Base-by-base conservation (phyloP, 2,113 vertebrate genomes). In the Anser brachyrhynchus region DNA sequence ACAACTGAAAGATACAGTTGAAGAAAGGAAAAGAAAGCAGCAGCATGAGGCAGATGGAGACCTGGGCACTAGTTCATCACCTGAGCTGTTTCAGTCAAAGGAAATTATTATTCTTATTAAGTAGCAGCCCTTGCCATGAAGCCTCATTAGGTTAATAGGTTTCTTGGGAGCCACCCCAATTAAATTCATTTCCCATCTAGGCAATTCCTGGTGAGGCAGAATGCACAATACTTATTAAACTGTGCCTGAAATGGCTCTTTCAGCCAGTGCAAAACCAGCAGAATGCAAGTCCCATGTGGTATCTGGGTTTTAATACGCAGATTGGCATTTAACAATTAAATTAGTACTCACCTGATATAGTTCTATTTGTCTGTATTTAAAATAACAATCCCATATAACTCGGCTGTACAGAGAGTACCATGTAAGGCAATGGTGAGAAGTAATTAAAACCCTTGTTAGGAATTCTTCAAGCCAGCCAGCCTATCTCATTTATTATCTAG, bases 61-160 rank as follows among this genome's bases (percentile, higher is more conserved):
- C 84, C 77, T 71, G 94, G 95, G 74, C 80, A 74, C 84, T 49
- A 86, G 92, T 96, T 95, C 97, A 92, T 90, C 97, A 97, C 97
- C 98, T 97, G 98, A 97, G 92, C 90, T 64, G n/a, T 73, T 97
- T 93, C 97, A 96, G 89, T 97, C 97, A 97, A 96, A 96, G 77
- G 96, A 93, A 97, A 97, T 97, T 97, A 95, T 94, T 93, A 87
- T 97, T 96, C 95, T 92, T 96, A 95, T 97, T 97, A 98, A 98
- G 96, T 66, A 97, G 96, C 90, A 97, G 92, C 78, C 94, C 89
- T 95, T 23, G 41, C 95, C 2, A 61, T 88, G 97, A 96, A 96
- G 96, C 88, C 81, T 98, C 96, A 98, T 98, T 98, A 98, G 93
- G 80, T 92, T 97, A 98, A 98, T 96, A 95, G 96, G 96, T 95